Evolutionary conservation across 2,888 invertebrate species (phyloP).

Genomic region (Hoplodrina blanda): DNA sequence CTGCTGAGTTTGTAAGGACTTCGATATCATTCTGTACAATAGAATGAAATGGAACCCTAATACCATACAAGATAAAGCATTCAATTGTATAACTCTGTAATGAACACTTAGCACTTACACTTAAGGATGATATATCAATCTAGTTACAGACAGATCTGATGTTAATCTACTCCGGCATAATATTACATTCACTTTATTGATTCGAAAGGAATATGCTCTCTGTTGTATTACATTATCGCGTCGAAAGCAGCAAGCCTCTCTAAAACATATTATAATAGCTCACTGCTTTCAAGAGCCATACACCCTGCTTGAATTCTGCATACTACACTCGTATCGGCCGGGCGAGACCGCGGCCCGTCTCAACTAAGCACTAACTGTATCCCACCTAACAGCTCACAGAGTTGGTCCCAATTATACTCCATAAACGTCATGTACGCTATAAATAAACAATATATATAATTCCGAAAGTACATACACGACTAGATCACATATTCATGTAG

Average conservation of each 20-base stretch:
- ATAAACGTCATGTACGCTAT: constrained; percentile 85
- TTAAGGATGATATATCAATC: constrained; percentile 78
- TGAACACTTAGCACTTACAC: constrained; percentile 78
- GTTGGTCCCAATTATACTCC: constrained; percentile 89
- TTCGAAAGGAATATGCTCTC: constrained; percentile 81
- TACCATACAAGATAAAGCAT: constrained; percentile 65
- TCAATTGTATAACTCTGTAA: constrained; percentile 75
- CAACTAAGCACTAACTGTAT: constrained; percentile 75
- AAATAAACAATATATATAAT: constrained; percentile 88
- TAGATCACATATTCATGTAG: constrained; percentile 91
- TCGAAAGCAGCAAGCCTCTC: constrained; percentile 85
- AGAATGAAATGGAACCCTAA: constrained; percentile 74
- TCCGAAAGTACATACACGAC: constrained; percentile 91
- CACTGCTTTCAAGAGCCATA: constrained; percentile 84
- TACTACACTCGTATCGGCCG: constrained; percentile 69
- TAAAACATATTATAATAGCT: constrained; percentile 89
- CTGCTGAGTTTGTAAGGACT: constrained; percentile 67
- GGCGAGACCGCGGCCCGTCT: constrained; percentile 62
- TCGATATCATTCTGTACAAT: constrained; percentile 71
- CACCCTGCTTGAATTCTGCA: constrained; percentile 77
- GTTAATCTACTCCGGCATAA: constrained; percentile 82
- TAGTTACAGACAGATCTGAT: constrained; percentile 87
- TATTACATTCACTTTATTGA: constrained; percentile 70
- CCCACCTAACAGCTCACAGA: constrained; percentile 82
- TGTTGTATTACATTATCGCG: constrained; percentile 83